Base-by-base conservation (phyloP, 1,140 invertebrate genomes). In the Achroia grisella region DNA sequence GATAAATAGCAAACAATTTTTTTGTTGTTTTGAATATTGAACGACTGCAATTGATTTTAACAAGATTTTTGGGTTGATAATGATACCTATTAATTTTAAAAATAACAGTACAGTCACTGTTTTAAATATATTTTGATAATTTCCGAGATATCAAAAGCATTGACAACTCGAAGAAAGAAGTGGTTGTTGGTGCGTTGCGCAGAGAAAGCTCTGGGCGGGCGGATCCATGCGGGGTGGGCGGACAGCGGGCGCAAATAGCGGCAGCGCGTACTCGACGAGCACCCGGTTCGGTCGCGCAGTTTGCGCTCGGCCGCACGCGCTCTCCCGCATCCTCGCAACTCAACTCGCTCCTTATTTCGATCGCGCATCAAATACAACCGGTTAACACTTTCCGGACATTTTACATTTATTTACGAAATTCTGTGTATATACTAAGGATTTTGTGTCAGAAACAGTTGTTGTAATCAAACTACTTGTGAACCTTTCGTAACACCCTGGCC, bases 121-220 rank as follows among this genome's bases (percentile, higher is more conserved):
- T n/a, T n/a, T n/a, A n/a, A n/a, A n/a, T n/a, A n/a, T n/a, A 23
- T 23, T 23, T 23, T 2, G 17, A 23, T 23, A 2, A 23, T 3
- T 23, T 23, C 17, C 17, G 17, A 23, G 17, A 23, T 23, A 23
- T 23, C 17, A 23, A 23, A 51, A 52, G 43, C 44, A 49, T 51
- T 50, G 45, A 44, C 35, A 51, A 45, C 32, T 14, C 27, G 36
- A 49, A 48, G 42, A 58, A 65, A 57, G 49, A 51, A 60, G 39
- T 54, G 48, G 58, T 66, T 63, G 48, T 69, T 62, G 54, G 67
- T 67, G 72, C 73, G 69, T 56, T 74, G 75, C 76, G 78, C 80
- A 79, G 71, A 68, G 68, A 75, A 79, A 78, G 78, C 71, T 78
- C 66, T 67, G 74, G 63, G 73, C 56, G 64, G 54, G 57, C 67